Evolutionary conservation across 2,888 invertebrate genomes (phyloP), one percentile per base, ranked within the genome.

Genomic region (Encarsia formosa): DNA sequence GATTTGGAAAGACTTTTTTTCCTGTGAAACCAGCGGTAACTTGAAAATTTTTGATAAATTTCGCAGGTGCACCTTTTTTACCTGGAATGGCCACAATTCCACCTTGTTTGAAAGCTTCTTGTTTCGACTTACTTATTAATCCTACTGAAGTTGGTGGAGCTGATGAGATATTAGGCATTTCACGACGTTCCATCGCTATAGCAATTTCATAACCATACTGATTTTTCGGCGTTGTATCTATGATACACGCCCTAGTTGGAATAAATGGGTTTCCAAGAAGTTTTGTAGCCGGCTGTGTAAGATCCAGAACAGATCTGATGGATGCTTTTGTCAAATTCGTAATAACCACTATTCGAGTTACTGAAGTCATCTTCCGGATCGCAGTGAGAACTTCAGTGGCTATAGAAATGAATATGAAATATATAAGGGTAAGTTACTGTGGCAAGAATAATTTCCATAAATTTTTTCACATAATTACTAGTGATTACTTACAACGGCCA

Each of bases 271-370:
- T 63, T 20, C 72, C 71, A 15, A 66, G 59, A 26, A 42, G 55
- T 5, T 50, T 48, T 31, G 65, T 66, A 8, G 64, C 60, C 4
- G 74, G 73, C 22, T 70, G 65, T 6, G 67, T 68, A 18, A 74
- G 57, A 51, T 74, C 73, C 42, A 74, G 54, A 52, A 73, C 71
- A 8, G 72, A 67, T n/a, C 73, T 69, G 3, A 72, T 73, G 1
- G 74, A 70, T 51, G 71, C 73, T 42, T 73, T 74, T 1, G 73
- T 73, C 34, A 74, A 57, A 4, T 70, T 69, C 13, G 74, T 74
- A 39, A 73, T 64, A 65, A 74, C 65, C 5, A 72, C 71, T 16
- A 74, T 62, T 39, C 70, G 64, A 20, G 64, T 64, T 1, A 74
- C 52, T 1, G 67, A 62, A 5, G 52, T 59, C 43, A 72, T 69